Evolutionary conservation across 2,888 invertebrate genomes (phyloP).

Genomic region (Callyntrura guangdongensis): DNA sequence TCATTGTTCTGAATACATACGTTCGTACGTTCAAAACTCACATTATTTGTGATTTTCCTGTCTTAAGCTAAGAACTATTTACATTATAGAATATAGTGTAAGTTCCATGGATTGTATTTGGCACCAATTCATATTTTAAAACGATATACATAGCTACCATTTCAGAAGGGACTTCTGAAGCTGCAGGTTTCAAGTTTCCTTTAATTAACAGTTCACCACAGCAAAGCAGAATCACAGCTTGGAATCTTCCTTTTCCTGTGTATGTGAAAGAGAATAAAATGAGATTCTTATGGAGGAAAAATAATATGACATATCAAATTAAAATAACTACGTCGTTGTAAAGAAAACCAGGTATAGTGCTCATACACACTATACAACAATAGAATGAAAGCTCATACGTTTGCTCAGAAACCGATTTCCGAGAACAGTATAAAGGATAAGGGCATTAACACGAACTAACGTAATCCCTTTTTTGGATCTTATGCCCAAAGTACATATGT

Average conservation of each 20-base stretch:
- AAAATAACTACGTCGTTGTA: too few species aligned
- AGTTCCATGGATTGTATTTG: conserved; percentile 48
- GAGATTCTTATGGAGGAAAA: too few species aligned
- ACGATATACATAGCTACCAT: conserved; percentile 34
- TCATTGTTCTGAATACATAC: not conserved
- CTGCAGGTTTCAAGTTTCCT: conserved; percentile 20
- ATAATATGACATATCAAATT: not conserved
- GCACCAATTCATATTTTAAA: conserved; percentile 28
- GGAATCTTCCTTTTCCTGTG: conserved; percentile 85
- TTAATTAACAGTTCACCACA: conserved; percentile 7
- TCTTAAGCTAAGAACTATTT: conserved; percentile 2
- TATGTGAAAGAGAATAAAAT: too few species aligned
- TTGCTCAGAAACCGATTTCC: too few species aligned
- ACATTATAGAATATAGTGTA: conserved; percentile 30
- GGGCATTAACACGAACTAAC: too few species aligned
- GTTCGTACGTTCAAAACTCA: not conserved
- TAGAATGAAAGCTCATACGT: too few species aligned
- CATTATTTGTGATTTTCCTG: not conserved
- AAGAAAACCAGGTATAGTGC: too few species aligned
- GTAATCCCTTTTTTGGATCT: too few species aligned
- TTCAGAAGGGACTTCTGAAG: conserved; percentile 15
- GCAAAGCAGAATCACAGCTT: conserved; percentile 83
- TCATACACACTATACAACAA: too few species aligned
- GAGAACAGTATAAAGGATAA: too few species aligned
- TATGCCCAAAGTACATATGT: too few species aligned